Conservation (phyloP, 2,797 vertebrate genomes). For the Psittacula derbiana region DNA sequence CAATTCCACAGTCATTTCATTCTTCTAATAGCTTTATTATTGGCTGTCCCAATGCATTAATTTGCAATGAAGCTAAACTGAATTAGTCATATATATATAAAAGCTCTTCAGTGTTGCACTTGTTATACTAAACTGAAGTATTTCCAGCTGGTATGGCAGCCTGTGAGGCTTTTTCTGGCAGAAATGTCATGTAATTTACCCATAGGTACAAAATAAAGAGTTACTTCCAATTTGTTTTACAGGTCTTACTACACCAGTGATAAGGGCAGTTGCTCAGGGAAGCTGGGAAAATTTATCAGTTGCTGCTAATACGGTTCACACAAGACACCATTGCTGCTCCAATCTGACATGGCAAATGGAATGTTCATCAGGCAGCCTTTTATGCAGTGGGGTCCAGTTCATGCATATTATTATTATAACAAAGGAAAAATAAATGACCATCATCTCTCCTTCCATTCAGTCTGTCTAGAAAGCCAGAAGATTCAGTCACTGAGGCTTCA, state of each 20-base stretch:
- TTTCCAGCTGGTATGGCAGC: slow-evolving; percentile 62
- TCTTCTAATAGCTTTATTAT: slow-evolving; percentile 52
- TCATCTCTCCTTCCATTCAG: neutral
- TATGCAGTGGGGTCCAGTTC: neutral
- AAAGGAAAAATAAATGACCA: neutral
- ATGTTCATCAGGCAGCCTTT: neutral
- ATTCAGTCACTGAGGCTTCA: neutral
- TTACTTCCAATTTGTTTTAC: slow-evolving; percentile 21
- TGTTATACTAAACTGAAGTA: slow-evolving; percentile 54
- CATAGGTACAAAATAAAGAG: slow-evolving; percentile 36
- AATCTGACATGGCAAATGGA: neutral
- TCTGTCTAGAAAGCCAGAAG: neutral
- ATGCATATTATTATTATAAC: neutral
- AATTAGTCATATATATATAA: slow-evolving; percentile 66
- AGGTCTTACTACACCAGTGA: neutral
- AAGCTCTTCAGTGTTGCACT: slow-evolving; percentile 58
- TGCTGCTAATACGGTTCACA: neutral
- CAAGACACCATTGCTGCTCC: neutral
- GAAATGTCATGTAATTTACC: slow-evolving; percentile 33
- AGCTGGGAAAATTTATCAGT: neutral
- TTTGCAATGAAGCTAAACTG: slow-evolving; percentile 58
- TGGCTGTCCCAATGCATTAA: slow-evolving; percentile 53
- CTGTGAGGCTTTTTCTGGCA: slow-evolving; percentile 49
- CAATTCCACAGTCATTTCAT: neutral
- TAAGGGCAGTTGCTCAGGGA: neutral